These are phyloP conservation scores for Coecobrya sp. DNA, from an alignment of 2,888 invertebrate species.

Conservation along the genomic window DNA sequence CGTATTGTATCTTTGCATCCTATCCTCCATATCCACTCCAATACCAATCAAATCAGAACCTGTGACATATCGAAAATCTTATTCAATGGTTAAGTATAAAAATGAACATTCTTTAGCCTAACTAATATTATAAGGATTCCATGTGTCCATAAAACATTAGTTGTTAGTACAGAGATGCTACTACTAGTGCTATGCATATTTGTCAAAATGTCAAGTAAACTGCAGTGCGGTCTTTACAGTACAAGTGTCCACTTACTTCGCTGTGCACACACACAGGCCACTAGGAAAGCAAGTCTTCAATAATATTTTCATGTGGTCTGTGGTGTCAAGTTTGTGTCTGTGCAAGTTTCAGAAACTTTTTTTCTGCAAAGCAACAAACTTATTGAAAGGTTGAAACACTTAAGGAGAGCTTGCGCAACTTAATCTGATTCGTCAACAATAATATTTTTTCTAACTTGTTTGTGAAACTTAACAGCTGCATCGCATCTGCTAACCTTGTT, in stretches of 20 bases:
- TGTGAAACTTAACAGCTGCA: constrained; percentile 38
- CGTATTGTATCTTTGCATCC: too few species aligned
- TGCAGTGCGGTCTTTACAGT: constrained; percentile 42
- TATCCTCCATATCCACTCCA: too few species aligned
- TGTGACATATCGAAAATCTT: too few species aligned
- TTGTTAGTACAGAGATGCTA: too few species aligned
- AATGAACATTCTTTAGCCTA: too few species aligned
- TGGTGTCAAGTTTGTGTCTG: neutral
- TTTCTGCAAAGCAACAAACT: constrained; percentile 6
- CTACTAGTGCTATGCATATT: too few species aligned
- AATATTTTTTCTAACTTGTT: constrained; percentile 10
- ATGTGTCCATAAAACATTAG: neutral
- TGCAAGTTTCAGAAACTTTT: neutral
- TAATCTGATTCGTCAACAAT: constrained; percentile 20
- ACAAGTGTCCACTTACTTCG: neutral
- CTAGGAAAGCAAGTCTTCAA: neutral
- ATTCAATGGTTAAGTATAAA: too few species aligned
- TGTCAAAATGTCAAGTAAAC: constrained; percentile 51
- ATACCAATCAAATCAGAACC: too few species aligned
- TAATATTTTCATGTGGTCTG: neutral
- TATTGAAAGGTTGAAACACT: constrained; percentile 17
- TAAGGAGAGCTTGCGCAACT: neutral
- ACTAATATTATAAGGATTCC: neutral
- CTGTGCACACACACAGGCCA: too few species aligned
- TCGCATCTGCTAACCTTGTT: constrained; percentile 25